phyloP scores from a whole-genome alignment of 2,113 vertebrate species.

The Tetrao urogallus region DNA sequence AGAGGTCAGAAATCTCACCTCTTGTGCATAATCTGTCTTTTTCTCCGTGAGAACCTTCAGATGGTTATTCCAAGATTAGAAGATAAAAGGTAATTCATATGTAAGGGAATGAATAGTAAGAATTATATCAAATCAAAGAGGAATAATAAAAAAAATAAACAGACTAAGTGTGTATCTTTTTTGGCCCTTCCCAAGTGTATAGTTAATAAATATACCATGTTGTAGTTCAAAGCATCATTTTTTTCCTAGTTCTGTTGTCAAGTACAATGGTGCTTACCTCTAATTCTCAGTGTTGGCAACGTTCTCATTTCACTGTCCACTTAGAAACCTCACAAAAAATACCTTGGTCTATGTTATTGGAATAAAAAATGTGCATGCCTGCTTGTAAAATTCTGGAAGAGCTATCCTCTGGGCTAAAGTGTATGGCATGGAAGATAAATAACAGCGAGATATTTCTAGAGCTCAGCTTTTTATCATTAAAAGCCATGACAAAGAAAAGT shows the following conservation, averaged over 20 bases:
- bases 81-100: background rate
- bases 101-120: background rate
- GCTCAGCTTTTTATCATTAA: background rate
- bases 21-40: background rate
- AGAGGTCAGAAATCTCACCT: background rate
- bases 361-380: background rate
- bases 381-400: background rate
- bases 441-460: background rate
- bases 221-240: background rate
- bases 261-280: background rate
- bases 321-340: background rate
- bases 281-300: background rate
- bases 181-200: background rate
- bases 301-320: background rate
- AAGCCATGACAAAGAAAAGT: background rate
- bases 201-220: background rate
- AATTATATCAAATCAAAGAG: background rate
- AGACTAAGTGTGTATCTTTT: background rate
- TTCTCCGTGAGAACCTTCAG: background rate
- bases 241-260: background rate
- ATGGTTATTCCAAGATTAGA: background rate
- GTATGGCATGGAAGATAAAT: background rate
- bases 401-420: background rate
- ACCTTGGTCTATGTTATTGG: background rate
- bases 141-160: background rate